A percentile compares a stretch with the other conserved stretches of the same genome.
phyloP scores from a whole-genome alignment of 2,113 vertebrate genomes.

The Oceanites oceanicus region DNA sequence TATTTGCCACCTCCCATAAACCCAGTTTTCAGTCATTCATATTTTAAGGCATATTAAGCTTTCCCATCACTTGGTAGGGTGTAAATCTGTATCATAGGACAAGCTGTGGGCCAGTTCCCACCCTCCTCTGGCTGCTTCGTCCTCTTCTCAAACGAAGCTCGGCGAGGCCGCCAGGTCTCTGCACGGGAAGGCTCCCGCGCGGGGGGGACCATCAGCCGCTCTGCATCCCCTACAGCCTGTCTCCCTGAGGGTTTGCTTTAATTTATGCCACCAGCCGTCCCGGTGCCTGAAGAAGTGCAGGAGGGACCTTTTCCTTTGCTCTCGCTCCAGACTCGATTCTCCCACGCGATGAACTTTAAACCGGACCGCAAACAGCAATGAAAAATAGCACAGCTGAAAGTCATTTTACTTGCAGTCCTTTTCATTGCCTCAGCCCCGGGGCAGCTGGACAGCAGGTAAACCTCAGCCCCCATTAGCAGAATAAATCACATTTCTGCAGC shows the following conservation, averaged over 20 bases:
- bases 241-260: accelerated
- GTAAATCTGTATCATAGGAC: neutral
- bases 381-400: neutral
- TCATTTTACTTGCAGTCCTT: accelerated
- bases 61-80: accelerated
- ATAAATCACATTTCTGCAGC: neutral
- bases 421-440: accelerated
- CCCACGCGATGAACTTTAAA: accelerated
- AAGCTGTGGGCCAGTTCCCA: neutral
- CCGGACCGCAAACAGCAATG: neutral
- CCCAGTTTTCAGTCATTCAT: neutral
- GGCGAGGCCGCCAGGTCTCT: accelerated
- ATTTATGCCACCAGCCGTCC: neutral
- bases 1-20: neutral
- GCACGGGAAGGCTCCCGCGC: neutral
- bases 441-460: neutral
- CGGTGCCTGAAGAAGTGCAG: accelerated
- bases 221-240: neutral
- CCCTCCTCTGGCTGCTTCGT: neutral
- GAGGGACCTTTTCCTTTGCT: neutral
- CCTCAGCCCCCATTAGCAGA: neutral
- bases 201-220: neutral
- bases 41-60: neutral
- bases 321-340: accelerated
- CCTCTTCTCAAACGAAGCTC: accelerated